These are phyloP conservation scores for Hemaris fuciformis DNA, from an alignment of 2,888 invertebrate species.

Conservation along the genomic window DNA sequence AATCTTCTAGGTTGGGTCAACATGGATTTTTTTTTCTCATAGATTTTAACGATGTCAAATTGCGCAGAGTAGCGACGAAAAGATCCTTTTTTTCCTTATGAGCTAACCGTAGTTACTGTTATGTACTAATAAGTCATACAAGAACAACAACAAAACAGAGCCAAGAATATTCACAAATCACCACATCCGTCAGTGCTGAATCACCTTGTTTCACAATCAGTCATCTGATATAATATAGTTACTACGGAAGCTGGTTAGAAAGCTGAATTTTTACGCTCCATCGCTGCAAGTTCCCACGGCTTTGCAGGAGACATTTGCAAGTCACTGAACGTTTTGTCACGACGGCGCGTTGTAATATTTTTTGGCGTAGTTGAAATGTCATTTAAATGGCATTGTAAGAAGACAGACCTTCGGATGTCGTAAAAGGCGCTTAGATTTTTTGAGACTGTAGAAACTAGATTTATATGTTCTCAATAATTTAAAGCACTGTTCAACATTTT, in stretches of 20 bases:
- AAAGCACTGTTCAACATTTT: too few relatives aligned
- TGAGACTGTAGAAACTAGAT: too few relatives aligned
- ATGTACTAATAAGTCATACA: too few relatives aligned
- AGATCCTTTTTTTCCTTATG: too few relatives aligned
- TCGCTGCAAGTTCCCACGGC: constrained; percentile 59
- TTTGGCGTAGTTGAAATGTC: background rate
- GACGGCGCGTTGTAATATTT: constrained; percentile 9
- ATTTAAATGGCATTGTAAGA: constrained; percentile 4
- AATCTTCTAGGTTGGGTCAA: too few relatives aligned
- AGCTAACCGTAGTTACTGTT: too few relatives aligned
- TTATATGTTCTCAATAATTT: too few relatives aligned
- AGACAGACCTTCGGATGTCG: background rate
- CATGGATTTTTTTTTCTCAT: too few relatives aligned
- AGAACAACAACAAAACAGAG: too few relatives aligned
- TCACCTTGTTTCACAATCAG: background rate
- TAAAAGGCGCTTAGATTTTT: background rate
- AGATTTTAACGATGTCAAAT: too few relatives aligned
- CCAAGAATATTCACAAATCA: too few relatives aligned
- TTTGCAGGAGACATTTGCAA: constrained; percentile 34
- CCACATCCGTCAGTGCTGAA: background rate
- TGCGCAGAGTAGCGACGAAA: too few relatives aligned
- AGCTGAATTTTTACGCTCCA: constrained; percentile 69
- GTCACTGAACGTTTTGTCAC: constrained; percentile 23
- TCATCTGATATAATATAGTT: constrained; percentile 25
- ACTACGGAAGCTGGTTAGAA: constrained; percentile 75